Conservation (phyloP, 2,797 vertebrate genomes). For the Microctenopoma steveboyesi region DNA sequence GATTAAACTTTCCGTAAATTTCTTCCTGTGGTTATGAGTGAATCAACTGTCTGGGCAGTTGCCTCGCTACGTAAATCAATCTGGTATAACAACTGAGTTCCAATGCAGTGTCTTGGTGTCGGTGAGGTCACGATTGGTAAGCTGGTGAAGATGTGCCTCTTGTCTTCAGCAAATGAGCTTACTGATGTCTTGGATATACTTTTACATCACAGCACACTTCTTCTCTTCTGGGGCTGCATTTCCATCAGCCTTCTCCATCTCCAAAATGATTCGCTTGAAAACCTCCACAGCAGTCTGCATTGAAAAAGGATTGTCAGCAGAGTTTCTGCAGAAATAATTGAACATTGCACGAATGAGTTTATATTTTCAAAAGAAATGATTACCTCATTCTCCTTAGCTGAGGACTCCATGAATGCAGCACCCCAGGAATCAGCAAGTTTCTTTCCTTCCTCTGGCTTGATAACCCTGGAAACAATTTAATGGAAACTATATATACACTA, state of each 20-base stretch:
- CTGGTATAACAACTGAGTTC: conserved; percentile 57
- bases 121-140: conserved; percentile 69
- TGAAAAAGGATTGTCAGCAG: conserved; percentile 16
- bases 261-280: conserved; percentile 88
- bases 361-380: conserved; percentile 3
- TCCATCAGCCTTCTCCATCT: conserved; percentile 88
- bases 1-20: conserved; percentile 43
- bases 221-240: conserved; percentile 82
- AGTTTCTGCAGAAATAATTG: neutral
- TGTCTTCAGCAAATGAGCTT: conserved; percentile 75
- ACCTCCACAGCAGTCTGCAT: conserved; percentile 86
- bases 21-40: conserved; percentile 48
- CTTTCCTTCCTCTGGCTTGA: conserved; percentile 89
- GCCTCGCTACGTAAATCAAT: conserved; percentile 62
- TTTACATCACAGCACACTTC: conserved; percentile 85
- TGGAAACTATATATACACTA: neutral
- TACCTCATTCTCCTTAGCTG: conserved; percentile 91
- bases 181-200: conserved; percentile 66
- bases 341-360: neutral
- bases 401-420: conserved; percentile 89
- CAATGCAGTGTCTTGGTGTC: conserved; percentile 65
- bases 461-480: conserved; percentile 76
- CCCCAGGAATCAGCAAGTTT: conserved; percentile 89
- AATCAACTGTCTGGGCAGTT: conserved; percentile 49
- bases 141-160: conserved; percentile 81